Percentiles rank a stretch among this genome's conserved stretches.
Conservation (phyloP, 2,888 invertebrate genomes). For the Pemphredon lugubris region DNA sequence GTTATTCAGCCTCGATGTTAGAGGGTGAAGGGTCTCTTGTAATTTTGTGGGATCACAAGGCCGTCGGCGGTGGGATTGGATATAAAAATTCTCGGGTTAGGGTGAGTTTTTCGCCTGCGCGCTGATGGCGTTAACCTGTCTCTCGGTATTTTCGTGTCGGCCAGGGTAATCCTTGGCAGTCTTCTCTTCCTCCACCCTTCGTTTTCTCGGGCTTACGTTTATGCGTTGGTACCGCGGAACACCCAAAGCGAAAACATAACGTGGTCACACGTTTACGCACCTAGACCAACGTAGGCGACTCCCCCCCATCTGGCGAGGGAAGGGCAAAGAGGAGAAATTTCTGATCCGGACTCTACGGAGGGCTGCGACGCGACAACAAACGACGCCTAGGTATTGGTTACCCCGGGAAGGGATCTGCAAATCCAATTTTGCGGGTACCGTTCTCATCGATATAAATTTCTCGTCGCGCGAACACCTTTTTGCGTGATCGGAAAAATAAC, state of each 20-base stretch:
- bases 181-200: constrained; percentile 5
- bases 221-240: constrained; percentile 16
- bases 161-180: constrained; percentile 57
- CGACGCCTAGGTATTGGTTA: constrained; percentile 39
- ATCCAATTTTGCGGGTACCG: constrained; percentile 47
- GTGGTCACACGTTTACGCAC: not conserved
- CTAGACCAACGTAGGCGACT: constrained; percentile 2
- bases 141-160: constrained; percentile 55
- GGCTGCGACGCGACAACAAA: constrained; percentile 42
- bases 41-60: constrained; percentile 52
- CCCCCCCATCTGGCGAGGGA: not conserved
- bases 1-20: constrained; percentile 27
- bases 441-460: constrained; percentile 39
- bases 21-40: constrained; percentile 35
- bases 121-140: constrained; percentile 63
- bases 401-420: constrained; percentile 45
- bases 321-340: constrained; percentile 11
- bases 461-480: not conserved
- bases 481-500: too few relatives aligned
- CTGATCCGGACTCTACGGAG: constrained; percentile 44
- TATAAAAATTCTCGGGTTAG: constrained; percentile 60
- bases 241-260: not conserved
- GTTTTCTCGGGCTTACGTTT: constrained; percentile 28
- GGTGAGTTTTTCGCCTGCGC: constrained; percentile 49
- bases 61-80: constrained; percentile 35